phyloP scores from a whole-genome alignment of 2,113 vertebrate genomes.

The Urocynchramus pylzowi region DNA sequence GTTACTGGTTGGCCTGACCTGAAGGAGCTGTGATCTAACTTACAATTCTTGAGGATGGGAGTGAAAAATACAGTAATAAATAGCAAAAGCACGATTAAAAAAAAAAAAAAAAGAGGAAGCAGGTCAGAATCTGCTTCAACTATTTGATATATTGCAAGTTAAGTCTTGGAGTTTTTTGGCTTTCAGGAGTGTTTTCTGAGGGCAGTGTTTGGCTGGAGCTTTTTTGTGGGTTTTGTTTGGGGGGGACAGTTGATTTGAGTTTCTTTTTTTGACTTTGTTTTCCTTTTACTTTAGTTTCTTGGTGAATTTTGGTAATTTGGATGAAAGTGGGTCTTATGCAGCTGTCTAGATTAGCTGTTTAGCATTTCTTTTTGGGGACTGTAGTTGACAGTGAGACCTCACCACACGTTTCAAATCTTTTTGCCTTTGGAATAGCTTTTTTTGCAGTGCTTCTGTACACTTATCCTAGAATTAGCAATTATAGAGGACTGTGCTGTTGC shows the following conservation, averaged over 20 bases:
- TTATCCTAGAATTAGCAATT: background rate
- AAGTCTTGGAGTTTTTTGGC: background rate
- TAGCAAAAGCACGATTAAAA: background rate
- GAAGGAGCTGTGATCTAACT: background rate
- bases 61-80: background rate
- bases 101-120: background rate
- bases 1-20: background rate
- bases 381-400: background rate
- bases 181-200: background rate
- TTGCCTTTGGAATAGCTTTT: background rate
- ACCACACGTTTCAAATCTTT: background rate
- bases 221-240: background rate
- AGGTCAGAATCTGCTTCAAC: background rate
- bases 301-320: background rate
- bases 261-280: background rate
- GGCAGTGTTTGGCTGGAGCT: too few relatives aligned
- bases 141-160: background rate
- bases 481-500: background rate
- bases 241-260: background rate
- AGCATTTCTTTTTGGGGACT: background rate
- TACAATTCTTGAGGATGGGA: background rate
- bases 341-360: background rate
- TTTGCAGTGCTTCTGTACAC: background rate
- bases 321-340: background rate
- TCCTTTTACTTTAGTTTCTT: background rate